Percentiles rank a stretch among this genome's conserved stretches.
phyloP scores from a whole-genome alignment of 2,113 vertebrate genomes.

The Brachirus orientalis region DNA sequence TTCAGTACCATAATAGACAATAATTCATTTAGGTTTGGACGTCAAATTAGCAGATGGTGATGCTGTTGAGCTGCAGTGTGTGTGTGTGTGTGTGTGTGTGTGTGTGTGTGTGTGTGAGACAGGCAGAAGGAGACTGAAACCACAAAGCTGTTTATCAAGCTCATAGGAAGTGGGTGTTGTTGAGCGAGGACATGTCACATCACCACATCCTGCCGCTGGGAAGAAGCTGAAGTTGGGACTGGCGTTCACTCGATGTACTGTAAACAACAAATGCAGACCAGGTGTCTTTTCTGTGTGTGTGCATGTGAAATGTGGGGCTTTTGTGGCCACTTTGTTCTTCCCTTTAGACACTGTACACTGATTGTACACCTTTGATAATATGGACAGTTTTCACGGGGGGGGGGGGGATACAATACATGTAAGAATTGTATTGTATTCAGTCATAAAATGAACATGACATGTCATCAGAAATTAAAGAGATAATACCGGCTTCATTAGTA shows the following conservation, averaged over 20 bases:
- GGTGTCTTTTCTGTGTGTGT: conserved; percentile 33
- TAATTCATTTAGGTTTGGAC: conserved; percentile 55
- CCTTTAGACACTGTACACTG: conserved; percentile 14
- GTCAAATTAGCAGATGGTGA: conserved; percentile 72
- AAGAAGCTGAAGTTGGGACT: conserved; percentile 62
- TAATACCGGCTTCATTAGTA: neutral
- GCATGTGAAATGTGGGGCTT: neutral
- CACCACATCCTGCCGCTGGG: conserved; percentile 78
- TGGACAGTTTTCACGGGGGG: neutral
- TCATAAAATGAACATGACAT: no score
- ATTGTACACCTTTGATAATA: conserved; percentile 5
- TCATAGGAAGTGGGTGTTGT: conserved; percentile 80
- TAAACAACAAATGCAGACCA: conserved; percentile 66
- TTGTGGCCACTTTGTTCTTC: conserved; percentile 23
- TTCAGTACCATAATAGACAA: conserved; percentile 40
- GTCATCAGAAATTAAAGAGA: neutral
- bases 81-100: neutral
- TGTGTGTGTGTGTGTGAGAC: conserved; percentile 48
- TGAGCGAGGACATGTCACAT: conserved; percentile 68
- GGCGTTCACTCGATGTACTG: conserved; percentile 68
- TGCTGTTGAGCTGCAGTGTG: conserved; percentile 53
- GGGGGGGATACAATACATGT: no score
- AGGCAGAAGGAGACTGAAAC: conserved; percentile 70
- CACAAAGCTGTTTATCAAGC: conserved; percentile 78
- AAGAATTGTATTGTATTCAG: neutral